These are phyloP conservation scores for Dryocosmus kuriphilus DNA, from an alignment of 2,888 invertebrate genomes.

Conservation along the genomic window DNA sequence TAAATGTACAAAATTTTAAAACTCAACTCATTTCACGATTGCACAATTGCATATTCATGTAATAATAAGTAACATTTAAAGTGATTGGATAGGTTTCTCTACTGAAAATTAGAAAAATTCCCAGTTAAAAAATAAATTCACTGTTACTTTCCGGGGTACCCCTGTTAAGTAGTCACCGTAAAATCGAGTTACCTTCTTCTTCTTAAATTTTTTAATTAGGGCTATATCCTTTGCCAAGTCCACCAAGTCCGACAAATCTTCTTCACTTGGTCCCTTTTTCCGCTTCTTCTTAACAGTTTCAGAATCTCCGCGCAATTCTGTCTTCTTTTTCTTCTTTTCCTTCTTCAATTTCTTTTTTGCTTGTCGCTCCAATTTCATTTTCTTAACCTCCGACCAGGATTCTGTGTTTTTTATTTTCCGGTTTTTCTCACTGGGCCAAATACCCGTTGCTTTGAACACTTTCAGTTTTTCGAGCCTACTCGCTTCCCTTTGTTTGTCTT, in stretches of 20 bases:
- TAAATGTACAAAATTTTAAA: too few relatives aligned
- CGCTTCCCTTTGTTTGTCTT: conserved; percentile 88
- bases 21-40: too few relatives aligned
- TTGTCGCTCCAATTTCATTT: conserved; percentile 83
- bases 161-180: too few relatives aligned
- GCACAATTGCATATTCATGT: too few relatives aligned
- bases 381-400: conserved; percentile 89
- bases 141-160: too few relatives aligned
- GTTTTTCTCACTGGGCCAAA: conserved; percentile 84
- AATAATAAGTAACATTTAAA: too few relatives aligned
- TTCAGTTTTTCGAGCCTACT: conserved; percentile 85
- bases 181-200: conserved; percentile 82
- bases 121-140: too few relatives aligned
- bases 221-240: conserved; percentile 90
- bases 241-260: conserved; percentile 81
- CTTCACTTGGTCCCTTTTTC: conserved; percentile 82
- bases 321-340: conserved; percentile 78
- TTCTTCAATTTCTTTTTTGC: conserved; percentile 77
- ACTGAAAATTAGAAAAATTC: too few relatives aligned
- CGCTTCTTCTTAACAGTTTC: conserved; percentile 77
- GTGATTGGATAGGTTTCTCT: too few relatives aligned
- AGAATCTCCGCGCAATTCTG: conserved; percentile 72
- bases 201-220: conserved; percentile 91
- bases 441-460: conserved; percentile 85
- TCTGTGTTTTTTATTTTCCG: conserved; percentile 82